A percentile compares a stretch with the other conserved stretches of the same genome.
These are phyloP conservation scores for Cryptocephalus primarius DNA, from an alignment of 2,888 invertebrate genomes.

Conservation along the genomic window DNA sequence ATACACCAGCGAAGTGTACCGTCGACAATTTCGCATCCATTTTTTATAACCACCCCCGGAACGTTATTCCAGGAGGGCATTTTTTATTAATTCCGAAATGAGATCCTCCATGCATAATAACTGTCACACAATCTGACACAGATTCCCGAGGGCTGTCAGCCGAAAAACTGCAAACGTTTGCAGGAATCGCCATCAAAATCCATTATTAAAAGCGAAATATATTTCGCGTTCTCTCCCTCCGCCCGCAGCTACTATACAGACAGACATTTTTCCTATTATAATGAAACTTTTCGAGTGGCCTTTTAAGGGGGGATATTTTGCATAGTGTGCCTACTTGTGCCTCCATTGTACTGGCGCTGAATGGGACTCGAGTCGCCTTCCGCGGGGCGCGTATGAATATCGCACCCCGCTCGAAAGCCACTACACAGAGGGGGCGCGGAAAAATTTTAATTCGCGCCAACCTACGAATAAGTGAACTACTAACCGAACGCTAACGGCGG, in stretches of 20 bases:
- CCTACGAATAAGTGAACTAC: conserved; percentile 7
- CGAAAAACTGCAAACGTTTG: conserved; percentile 6
- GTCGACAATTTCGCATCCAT: no score
- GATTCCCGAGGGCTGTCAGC: no score
- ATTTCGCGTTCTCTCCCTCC: conserved; percentile 1
- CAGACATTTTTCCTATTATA: conserved; percentile 11
- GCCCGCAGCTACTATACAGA: conserved; percentile 6
- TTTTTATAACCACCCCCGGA: no score
- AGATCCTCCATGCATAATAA: no score
- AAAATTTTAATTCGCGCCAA: conserved; percentile 10
- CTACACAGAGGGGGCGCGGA: conserved; percentile 2
- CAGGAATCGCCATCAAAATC: conserved; percentile 3
- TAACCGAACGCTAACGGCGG: not conserved
- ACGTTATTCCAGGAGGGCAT: no score
- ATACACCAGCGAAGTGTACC: no score
- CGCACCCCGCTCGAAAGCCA: conserved; percentile 10
- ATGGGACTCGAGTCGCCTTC: conserved; percentile 16
- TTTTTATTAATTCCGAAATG: no score
- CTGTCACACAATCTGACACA: no score
- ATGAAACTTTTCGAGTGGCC: conserved; percentile 18
- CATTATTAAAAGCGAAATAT: conserved; percentile 5
- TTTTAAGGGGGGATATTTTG: conserved; percentile 20
- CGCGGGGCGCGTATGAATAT: conserved; percentile 13
- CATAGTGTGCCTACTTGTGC: conserved; percentile 21
- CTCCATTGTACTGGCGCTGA: conserved; percentile 18